Evolutionary conservation across 1,140 invertebrate genomes (phyloP).

Genomic region (Eulimnadia texana): DNA sequence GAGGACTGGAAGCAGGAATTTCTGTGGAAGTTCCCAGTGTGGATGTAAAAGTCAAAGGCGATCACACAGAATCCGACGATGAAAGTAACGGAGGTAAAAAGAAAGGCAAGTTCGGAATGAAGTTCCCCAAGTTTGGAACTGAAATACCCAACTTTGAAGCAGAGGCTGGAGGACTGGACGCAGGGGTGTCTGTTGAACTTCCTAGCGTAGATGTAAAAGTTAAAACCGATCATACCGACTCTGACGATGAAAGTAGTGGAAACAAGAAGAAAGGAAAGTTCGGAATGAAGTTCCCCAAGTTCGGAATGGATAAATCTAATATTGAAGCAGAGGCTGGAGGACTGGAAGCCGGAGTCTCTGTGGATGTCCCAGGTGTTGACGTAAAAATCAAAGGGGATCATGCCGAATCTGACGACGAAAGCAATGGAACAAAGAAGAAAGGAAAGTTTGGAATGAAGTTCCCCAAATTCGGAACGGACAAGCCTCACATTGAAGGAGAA

Average conservation of each 20-base stretch:
- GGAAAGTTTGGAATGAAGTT: slow-evolving; percentile 10
- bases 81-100: not conserved
- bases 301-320: not conserved
- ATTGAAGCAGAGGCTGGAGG: not conserved
- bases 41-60: not conserved
- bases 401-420: not conserved
- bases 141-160: not conserved
- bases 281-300: not conserved
- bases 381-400: not conserved
- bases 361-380: not conserved
- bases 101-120: slow-evolving; percentile 1
- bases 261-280: not conserved
- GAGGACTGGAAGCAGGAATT: not conserved
- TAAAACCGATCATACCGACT: not conserved
- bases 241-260: not conserved
- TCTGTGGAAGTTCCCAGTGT: not conserved
- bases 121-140: not conserved
- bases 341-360: too few species aligned
- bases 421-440: not conserved
- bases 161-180: not conserved
- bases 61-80: not conserved
- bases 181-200: not conserved
- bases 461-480: not conserved
- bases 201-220: not conserved
- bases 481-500: not conserved